phyloP scores from a whole-genome alignment of 2,888 invertebrate genomes.

The Himalopsyche tibetana region DNA sequence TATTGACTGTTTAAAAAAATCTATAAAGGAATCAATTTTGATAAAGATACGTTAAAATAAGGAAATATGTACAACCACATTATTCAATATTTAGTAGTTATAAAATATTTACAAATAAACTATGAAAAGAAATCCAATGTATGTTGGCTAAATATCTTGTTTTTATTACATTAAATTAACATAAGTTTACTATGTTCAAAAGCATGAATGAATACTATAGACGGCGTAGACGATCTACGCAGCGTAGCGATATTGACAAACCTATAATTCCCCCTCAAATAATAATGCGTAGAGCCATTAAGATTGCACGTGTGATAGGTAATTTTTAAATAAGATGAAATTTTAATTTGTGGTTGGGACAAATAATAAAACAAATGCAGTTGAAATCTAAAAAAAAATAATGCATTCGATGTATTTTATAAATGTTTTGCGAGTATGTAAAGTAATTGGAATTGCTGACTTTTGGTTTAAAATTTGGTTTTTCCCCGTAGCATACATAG shows the following conservation, averaged over 20 bases:
- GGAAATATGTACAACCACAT: not conserved
- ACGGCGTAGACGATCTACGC: slow-evolving; percentile 9
- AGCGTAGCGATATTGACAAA: not conserved
- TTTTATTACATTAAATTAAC: not conserved
- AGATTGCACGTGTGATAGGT: not conserved
- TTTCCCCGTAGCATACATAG: not conserved
- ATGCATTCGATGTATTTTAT: not conserved
- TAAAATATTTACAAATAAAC: not conserved
- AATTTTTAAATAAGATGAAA: not conserved
- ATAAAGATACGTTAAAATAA: not conserved
- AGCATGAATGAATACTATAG: not conserved
- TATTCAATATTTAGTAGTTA: not conserved
- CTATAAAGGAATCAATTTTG: not conserved
- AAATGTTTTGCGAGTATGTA: not conserved
- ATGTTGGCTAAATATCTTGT: not conserved
- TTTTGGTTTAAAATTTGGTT: not conserved
- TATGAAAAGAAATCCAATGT: no score
- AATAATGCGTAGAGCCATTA: not conserved
- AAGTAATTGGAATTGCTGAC: no score
- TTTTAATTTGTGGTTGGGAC: not conserved
- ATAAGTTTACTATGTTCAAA: not conserved
- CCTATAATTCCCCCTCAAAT: not conserved
- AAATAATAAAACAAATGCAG: not conserved
- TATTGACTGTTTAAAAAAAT: not conserved
- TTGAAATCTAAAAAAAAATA: no score